Evolutionary conservation across 2,888 invertebrate genomes (phyloP).

Genomic region (Lymantria dispar): DNA sequence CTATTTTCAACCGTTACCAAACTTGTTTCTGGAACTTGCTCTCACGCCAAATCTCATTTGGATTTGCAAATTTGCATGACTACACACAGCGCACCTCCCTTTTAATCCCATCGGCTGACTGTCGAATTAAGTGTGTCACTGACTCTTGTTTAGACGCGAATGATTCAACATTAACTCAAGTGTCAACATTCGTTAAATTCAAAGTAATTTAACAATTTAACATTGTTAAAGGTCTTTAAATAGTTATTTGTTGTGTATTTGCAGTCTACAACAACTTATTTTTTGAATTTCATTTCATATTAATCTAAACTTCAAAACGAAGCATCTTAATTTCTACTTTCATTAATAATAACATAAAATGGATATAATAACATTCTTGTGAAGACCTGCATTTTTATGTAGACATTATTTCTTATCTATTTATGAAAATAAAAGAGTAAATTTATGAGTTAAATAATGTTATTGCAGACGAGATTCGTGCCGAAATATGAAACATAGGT

Average conservation of each 20-base stretch:
- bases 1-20: constrained; percentile 18
- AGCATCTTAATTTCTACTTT: too few species aligned
- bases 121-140: constrained; percentile 19
- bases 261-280: neutral
- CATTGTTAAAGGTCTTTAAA: neutral
- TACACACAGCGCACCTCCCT: constrained; percentile 14
- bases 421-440: too few species aligned
- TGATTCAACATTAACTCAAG: constrained; percentile 10
- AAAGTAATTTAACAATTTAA: neutral
- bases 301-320: too few species aligned
- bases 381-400: too few species aligned
- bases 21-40: constrained; percentile 17
- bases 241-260: neutral
- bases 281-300: too few species aligned
- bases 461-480: too few species aligned
- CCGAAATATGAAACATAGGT: too few species aligned
- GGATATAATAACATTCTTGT: too few species aligned
- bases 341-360: too few species aligned
- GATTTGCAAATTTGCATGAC: constrained; percentile 32
- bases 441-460: too few species aligned
- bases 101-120: constrained; percentile 14
- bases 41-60: constrained; percentile 34
- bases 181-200: neutral
- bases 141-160: constrained; percentile 9
- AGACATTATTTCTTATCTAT: too few species aligned